phyloP scores from a whole-genome alignment of 37 sponge, comb jelly and placozoan species.

The Halichondria panicea region DNA sequence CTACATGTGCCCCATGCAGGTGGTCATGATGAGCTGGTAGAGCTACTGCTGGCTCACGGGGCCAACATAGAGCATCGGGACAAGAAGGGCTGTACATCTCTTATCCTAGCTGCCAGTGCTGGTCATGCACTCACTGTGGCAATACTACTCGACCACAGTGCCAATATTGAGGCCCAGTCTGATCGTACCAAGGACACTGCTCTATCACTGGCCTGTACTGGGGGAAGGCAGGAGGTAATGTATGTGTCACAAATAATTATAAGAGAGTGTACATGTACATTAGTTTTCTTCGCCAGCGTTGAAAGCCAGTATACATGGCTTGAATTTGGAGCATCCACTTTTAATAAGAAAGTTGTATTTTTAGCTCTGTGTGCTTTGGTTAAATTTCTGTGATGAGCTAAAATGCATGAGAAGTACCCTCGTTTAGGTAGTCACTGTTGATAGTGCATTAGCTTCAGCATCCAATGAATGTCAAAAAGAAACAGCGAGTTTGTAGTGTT shows the following conservation, averaged over 20 bases:
- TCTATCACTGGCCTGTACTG: conserved; percentile 86
- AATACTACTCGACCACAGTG: conserved; percentile 81
- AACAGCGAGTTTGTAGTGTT: not conserved
- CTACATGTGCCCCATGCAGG: conserved; percentile 28
- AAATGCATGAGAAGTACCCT: no score
- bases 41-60: conserved; percentile 71
- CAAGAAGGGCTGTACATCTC: conserved; percentile 89
- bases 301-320: no score
- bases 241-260: no score
- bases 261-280: no score
- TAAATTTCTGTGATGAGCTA: no score
- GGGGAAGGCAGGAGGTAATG: conserved; percentile 88
- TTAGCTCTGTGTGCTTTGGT: no score
- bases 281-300: no score
- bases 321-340: no score
- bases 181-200: conserved; percentile 93
- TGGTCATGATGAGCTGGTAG: conserved; percentile 88
- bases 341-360: no score
- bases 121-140: conserved; percentile 80
- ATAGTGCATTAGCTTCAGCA: no score
- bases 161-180: conserved; percentile 85
- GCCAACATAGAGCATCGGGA: conserved; percentile 86
- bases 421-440: no score
- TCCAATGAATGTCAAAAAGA: no score
- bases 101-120: conserved; percentile 78